phyloP scores from a whole-genome alignment of 2,113 vertebrate species.

The Anhinga rufa region DNA sequence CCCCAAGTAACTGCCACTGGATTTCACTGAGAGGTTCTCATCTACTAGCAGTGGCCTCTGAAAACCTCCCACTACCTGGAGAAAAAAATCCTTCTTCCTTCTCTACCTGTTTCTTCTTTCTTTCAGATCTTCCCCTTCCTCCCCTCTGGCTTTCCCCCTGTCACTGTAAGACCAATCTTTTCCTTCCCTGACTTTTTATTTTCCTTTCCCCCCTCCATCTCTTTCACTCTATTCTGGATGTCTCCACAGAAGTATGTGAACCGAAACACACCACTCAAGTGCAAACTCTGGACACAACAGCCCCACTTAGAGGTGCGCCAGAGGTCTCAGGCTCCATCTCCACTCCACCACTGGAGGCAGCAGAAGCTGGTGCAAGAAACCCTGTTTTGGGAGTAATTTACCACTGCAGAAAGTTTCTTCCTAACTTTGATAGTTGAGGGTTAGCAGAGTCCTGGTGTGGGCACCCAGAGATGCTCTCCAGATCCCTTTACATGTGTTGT shows the following conservation, averaged over 20 bases:
- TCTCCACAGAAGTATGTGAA: neutral
- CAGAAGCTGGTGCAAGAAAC: neutral
- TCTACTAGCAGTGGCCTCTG: neutral
- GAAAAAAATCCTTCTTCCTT: neutral
- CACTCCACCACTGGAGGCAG: neutral
- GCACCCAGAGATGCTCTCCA: neutral
- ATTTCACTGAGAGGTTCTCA: neutral
- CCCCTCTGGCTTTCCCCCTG: neutral
- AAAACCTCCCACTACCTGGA: neutral
- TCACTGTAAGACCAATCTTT: neutral
- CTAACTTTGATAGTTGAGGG: rapidly evolving
- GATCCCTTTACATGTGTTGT: neutral
- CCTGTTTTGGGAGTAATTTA: neutral
- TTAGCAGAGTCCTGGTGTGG: neutral
- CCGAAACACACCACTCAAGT: neutral
- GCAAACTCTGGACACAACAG: neutral
- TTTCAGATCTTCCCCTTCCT: neutral
- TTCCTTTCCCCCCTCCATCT: neutral
- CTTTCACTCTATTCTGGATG: neutral
- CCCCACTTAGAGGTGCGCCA: neutral
- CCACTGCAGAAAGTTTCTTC: neutral
- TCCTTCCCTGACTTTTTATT: neutral
- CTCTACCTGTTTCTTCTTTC: neutral
- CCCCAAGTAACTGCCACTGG: neutral
- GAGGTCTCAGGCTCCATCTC: neutral